phyloP scores from a whole-genome alignment of 1,140 invertebrate species.

The Drosophila pseudoobscura region DNA sequence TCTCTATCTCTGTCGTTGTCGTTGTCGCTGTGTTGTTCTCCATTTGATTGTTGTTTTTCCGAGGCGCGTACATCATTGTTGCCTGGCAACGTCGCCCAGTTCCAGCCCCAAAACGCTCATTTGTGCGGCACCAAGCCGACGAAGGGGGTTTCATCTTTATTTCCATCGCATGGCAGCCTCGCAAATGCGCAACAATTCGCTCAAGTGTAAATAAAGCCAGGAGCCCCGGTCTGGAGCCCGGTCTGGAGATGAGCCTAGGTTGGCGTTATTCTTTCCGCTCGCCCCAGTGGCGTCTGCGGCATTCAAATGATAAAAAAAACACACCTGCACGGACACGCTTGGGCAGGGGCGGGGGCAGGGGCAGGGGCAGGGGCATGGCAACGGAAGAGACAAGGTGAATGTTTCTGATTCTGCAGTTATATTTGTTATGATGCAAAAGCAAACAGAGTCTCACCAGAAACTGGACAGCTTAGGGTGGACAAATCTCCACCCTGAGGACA shows the following conservation, averaged over 20 bases:
- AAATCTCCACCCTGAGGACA: too few species aligned
- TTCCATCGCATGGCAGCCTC: neutral
- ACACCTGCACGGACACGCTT: constrained; percentile 55
- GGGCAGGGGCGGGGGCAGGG: too few species aligned
- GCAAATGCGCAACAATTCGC: constrained; percentile 81
- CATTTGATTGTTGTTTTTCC: constrained; percentile 18
- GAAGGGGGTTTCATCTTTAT: neutral
- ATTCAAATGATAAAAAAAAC: constrained; percentile 70
- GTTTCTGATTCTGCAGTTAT: constrained; percentile 12
- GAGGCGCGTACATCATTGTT: constrained; percentile 16
- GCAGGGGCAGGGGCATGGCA: neutral
- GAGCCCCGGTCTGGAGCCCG: constrained; percentile 8
- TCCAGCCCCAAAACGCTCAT: constrained; percentile 52
- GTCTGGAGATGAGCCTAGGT: constrained; percentile 11
- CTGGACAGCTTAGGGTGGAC: too few species aligned
- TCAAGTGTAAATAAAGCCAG: constrained; percentile 80
- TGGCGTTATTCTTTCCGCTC: constrained; percentile 11
- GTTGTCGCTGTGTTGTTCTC: neutral
- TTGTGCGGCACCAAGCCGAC: constrained; percentile 23
- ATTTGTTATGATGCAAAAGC: constrained; percentile 29
- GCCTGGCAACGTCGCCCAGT: neutral
- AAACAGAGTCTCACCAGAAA: neutral
- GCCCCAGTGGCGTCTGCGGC: constrained; percentile 45
- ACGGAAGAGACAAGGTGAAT: constrained; percentile 7
- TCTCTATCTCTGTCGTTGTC: neutral